Percentiles rank a stretch among this genome's conserved stretches.
phyloP scores from a whole-genome alignment of 2,113 vertebrate genomes.

The Rhizomys pruinosus region DNA sequence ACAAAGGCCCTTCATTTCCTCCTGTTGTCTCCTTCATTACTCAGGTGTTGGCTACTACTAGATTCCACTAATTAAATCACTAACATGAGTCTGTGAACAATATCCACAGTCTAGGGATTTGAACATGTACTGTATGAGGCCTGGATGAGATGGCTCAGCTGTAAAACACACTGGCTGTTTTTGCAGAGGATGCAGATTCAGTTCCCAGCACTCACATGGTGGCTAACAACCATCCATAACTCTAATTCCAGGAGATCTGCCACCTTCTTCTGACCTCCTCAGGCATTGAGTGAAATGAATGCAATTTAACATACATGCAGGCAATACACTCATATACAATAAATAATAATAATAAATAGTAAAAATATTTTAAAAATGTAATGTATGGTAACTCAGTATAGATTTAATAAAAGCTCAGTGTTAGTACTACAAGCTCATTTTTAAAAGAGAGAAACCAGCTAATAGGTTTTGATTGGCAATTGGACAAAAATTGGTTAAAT shows the following conservation, averaged over 20 bases:
- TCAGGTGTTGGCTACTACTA: not conserved
- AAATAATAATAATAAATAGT: no score
- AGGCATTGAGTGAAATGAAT: no score
- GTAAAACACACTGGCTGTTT: no score
- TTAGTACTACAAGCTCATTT: not conserved
- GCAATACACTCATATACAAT: no score
- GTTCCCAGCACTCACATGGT: no score
- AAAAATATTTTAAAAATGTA: not conserved
- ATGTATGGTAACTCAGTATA: not conserved
- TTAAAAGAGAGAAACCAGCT: not conserved
- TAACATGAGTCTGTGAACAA: not conserved
- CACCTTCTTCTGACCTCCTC: no score
- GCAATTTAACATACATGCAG: no score
- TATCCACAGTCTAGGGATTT: not conserved
- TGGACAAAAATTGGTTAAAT: not conserved
- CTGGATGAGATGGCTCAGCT: no score
- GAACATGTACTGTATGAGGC: not conserved
- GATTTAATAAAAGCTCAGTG: not conserved
- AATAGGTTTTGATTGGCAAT: not conserved
- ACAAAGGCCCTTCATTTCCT: not conserved
- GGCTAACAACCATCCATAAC: no score
- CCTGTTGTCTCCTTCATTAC: not conserved
- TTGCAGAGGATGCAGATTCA: no score
- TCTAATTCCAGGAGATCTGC: no score
- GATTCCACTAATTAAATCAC: constrained; percentile 14